phyloP scores from a whole-genome alignment of 2,113 vertebrate species.

The Taurulus bubalis region DNA sequence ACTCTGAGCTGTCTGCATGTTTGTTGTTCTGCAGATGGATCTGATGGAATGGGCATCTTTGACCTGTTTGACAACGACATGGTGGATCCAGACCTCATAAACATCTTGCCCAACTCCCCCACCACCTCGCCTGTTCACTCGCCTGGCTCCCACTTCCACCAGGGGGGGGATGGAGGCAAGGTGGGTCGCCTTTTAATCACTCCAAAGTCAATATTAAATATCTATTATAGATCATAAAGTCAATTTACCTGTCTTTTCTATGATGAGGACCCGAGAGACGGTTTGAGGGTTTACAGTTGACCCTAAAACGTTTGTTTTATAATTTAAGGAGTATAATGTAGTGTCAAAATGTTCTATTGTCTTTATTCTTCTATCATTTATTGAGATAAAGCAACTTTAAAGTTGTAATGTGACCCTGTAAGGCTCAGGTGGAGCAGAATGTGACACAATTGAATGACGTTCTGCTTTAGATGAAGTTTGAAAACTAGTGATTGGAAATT shows the following conservation, averaged over 20 bases:
- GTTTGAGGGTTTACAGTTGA: not conserved
- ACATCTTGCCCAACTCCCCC: constrained; percentile 95
- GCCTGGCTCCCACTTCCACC: constrained; percentile 95
- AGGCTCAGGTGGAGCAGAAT: not conserved
- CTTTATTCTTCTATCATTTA: not conserved
- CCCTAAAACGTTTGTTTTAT: not conserved
- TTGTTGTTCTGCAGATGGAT: constrained; percentile 85
- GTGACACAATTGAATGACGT: not conserved
- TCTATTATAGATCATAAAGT: not conserved
- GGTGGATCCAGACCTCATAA: constrained; percentile 95
- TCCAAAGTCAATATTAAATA: not conserved
- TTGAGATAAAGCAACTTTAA: not conserved
- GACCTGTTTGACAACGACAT: constrained; percentile 95
- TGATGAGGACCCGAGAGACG: not conserved
- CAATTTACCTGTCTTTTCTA: not conserved
- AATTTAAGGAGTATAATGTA: not conserved
- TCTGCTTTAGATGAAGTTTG: not conserved
- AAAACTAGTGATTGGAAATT: not conserved
- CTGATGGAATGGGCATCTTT: constrained; percentile 94
- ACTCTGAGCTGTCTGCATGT: not conserved
- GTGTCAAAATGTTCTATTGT: not conserved
- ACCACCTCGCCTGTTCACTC: constrained; percentile 93
- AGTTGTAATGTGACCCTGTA: not conserved
- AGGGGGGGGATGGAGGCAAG: constrained; percentile 95
- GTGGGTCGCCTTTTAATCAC: constrained; percentile 69